These are phyloP conservation scores for Sebastes kiyomatsui DNA, from an alignment of 2,797 vertebrate species.

Conservation along the genomic window DNA sequence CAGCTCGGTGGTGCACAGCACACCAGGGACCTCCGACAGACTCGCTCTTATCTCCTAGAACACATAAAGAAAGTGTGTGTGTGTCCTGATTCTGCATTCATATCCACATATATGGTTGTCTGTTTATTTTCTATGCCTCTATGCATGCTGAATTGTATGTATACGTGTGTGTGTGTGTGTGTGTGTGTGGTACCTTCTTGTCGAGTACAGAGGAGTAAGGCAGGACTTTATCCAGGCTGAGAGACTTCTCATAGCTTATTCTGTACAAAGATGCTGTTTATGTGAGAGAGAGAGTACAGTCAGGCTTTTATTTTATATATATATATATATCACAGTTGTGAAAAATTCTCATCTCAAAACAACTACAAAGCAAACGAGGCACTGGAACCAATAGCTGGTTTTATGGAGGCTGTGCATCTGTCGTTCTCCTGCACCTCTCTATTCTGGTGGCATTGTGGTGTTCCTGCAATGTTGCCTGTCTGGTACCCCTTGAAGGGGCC, in stretches of 20 bases:
- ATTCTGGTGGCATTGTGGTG: background rate
- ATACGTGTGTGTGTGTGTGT: background rate
- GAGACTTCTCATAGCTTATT: conserved; percentile 84
- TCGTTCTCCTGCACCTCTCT: background rate
- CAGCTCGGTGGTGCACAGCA: conserved; percentile 86
- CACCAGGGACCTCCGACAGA: conserved; percentile 86
- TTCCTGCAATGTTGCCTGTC: background rate
- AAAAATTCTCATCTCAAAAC: background rate
- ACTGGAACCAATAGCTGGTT: background rate
- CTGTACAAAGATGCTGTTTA: conserved; percentile 90
- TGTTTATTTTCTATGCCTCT: background rate
- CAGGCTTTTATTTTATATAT: background rate
- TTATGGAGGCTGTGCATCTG: background rate
- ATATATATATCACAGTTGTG: background rate
- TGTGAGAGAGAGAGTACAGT: background rate
- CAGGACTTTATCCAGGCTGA: conserved; percentile 88
- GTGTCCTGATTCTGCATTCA: conserved; percentile 20
- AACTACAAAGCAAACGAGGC: background rate
- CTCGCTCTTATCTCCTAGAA: conserved; percentile 71
- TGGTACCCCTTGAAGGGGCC: background rate
- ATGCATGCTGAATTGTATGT: conserved; percentile 2
- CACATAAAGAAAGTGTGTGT: conserved; percentile 17
- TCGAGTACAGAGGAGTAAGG: conserved; percentile 89
- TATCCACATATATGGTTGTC: background rate
- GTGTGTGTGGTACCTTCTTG: conserved; percentile 71